Base-by-base conservation (phyloP, 2,888 invertebrate genomes). In the Drosophila nigricruria region DNA sequence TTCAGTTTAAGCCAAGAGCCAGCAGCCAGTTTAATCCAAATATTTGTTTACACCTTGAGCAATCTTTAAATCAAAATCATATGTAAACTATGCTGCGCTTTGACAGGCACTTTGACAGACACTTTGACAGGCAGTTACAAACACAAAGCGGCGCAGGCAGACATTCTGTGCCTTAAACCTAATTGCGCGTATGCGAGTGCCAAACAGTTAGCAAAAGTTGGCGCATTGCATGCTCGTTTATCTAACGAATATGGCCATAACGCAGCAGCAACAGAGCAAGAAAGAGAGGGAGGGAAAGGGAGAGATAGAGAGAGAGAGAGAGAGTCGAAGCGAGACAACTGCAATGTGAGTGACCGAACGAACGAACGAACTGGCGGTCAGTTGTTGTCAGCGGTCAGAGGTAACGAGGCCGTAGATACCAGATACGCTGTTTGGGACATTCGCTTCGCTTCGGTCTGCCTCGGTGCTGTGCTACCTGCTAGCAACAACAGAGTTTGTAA, bases 171-270 rank as follows among this genome's bases (percentile, higher is more conserved):
- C 30, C 49, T 20, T 45, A 36, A 66, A 67, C 43, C 36, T 36
- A 67, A 67, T 67, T 20, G 40, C 43, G 16, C 58, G 53, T 34
- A 50, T 43, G 74, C 42, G 40, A 47, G 54, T 54, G 68, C 32
- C 54, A 74, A 68, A 52, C 36, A 67, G 58, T 74, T 62, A 36
- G 62, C 38, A 40, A 70, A 70, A 76, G 54, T 76, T 73, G 77
- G 73, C 73, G 77, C 77, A 76, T 63, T 70, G 64, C 77, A 63
- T 56, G 75, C 73, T 76, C 73, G 77, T 76, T 73, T 76, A 76
- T 73, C 73, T 76, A 64, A 69, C 54, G 62, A 49, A 66, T 63
- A 56, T 70, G 54, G 45, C 43, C 53, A 61, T 57, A 47, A 56
- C 43, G 69, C 50, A 54, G 38, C 38, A 52, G 34, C 18, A 32